A percentile compares a stretch with the other conserved stretches of the same genome.
Conservation (phyloP, 2,797 vertebrate genomes). For the Threskiornis aethiopicus region DNA sequence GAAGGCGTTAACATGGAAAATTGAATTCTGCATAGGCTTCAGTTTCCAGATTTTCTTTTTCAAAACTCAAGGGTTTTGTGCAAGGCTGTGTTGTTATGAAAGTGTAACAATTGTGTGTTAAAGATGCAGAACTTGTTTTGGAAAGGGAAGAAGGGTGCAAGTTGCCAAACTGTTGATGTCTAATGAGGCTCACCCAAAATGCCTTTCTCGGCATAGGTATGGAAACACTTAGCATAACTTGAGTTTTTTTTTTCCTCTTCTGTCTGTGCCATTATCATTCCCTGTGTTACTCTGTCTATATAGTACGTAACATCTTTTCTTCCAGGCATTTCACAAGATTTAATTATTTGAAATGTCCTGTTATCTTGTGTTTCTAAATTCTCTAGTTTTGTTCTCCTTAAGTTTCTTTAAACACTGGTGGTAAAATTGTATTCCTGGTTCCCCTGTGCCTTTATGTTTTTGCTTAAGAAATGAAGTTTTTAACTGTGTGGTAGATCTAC, state of each 20-base stretch:
- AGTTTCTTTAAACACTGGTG: background rate
- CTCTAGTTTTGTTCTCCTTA: background rate
- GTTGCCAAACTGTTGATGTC: background rate
- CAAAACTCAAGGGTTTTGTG: background rate
- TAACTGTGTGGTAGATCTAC: background rate
- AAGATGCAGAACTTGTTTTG: background rate
- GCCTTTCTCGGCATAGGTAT: fast-evolving
- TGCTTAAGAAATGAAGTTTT: background rate
- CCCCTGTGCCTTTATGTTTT: background rate
- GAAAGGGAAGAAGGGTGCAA: background rate
- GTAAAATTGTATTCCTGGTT: background rate
- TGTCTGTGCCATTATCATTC: background rate
- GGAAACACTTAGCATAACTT: background rate
- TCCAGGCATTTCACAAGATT: background rate
- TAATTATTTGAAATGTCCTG: background rate
- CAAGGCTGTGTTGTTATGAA: background rate
- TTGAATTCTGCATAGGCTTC: background rate
- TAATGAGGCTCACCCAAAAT: background rate
- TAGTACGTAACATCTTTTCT: background rate
- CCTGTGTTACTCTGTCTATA: fast-evolving
- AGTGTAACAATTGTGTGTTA: background rate
- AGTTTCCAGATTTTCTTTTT: background rate
- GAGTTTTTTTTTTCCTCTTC: background rate
- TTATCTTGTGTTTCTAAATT: background rate
- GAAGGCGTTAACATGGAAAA: background rate